A percentile compares a stretch with the other conserved stretches of the same genome.
These are phyloP conservation scores for Equus quagga DNA, from an alignment of 2,113 vertebrate species.

Conservation along the genomic window DNA sequence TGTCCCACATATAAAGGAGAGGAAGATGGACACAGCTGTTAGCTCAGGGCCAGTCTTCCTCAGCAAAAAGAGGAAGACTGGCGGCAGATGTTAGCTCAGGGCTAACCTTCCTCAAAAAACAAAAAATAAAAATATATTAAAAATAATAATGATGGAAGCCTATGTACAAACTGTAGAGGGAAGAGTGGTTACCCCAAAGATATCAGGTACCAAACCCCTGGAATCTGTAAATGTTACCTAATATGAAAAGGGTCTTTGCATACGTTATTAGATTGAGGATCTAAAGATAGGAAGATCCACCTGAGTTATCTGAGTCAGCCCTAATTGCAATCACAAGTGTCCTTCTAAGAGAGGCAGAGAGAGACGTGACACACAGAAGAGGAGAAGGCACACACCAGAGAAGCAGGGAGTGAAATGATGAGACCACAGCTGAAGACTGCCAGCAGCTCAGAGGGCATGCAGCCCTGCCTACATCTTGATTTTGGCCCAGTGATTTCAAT, in stretches of 20 bases:
- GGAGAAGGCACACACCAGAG: no score
- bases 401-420: fast-evolving
- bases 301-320: no score
- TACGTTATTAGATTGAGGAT: neutral
- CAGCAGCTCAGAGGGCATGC: neutral
- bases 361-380: neutral
- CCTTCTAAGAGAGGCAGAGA: neutral
- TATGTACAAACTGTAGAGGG: neutral
- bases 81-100: no score
- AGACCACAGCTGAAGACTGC: no score
- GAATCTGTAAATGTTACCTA: neutral
- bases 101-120: no score
- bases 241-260: neutral
- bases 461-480: neutral
- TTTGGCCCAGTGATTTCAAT: fast-evolving
- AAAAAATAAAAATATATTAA: no score
- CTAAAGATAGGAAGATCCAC: neutral
- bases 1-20: no score
- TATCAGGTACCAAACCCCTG: no score
- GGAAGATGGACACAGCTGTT: no score
- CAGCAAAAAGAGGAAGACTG: no score
- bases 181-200: neutral
- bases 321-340: neutral
- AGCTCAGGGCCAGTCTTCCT: no score
- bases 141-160: no score